phyloP scores from a whole-genome alignment of 2,888 invertebrate genomes.

The Blera fallax region DNA sequence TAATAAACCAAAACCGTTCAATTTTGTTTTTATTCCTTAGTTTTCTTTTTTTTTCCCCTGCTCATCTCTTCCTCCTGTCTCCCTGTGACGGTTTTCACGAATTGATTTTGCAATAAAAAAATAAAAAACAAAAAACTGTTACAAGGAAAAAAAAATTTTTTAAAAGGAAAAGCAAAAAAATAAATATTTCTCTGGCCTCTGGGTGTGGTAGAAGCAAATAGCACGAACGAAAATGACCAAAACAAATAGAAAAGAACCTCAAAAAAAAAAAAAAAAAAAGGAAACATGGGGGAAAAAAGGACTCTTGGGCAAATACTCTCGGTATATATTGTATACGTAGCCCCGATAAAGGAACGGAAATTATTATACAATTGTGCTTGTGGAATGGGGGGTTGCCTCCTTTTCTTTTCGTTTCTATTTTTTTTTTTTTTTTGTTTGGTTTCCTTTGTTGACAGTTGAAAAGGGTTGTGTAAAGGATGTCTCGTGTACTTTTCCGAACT shows the following conservation, averaged over 20 bases:
- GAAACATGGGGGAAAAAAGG: constrained; percentile 31
- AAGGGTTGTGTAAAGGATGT: constrained; percentile 57
- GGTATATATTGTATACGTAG: constrained; percentile 1
- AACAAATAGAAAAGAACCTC: constrained; percentile 52
- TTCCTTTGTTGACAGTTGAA: constrained; percentile 63
- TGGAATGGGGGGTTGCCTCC: not conserved
- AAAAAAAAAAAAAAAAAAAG: not conserved
- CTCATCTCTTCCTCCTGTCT: not conserved
- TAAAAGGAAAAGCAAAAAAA: constrained; percentile 26
- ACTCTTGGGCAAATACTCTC: constrained; percentile 42
- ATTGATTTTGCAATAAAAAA: constrained; percentile 58
- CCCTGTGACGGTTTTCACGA: constrained; percentile 44
- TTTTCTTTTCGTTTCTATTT: not conserved
- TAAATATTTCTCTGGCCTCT: constrained; percentile 36
- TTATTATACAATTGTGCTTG: constrained; percentile 65
- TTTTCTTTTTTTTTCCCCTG: not conserved
- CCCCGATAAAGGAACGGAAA: constrained; percentile 56
- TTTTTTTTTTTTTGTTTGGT: constrained; percentile 23
- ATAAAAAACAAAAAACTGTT: constrained; percentile 37
- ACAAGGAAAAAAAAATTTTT: constrained; percentile 22
- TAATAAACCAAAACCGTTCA: constrained; percentile 57
- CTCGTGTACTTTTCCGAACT: constrained; percentile 51
- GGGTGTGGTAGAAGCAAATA: constrained; percentile 64
- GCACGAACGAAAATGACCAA: constrained; percentile 65
- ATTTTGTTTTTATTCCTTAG: constrained; percentile 41